A percentile compares a stretch with the other conserved stretches of the same genome.
Conservation (phyloP, 2,113 vertebrate species). For the Grammomys surdaster region DNA sequence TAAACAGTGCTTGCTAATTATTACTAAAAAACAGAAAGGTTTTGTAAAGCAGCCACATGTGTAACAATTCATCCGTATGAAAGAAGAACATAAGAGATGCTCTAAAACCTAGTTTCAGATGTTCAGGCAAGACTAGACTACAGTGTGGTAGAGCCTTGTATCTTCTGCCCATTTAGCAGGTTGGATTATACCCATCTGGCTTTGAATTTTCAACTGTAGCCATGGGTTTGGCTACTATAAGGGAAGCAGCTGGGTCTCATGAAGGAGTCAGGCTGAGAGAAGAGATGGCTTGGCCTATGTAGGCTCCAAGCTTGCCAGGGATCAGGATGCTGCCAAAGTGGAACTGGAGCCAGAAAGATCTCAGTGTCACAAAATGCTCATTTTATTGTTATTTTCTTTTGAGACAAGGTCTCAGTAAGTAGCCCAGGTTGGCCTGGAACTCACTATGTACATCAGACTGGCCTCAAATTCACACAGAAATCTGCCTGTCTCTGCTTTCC, state of each 20-base stretch:
- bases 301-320: not conserved
- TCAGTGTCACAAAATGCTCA: not conserved
- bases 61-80: not conserved
- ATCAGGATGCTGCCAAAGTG: not conserved
- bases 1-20: not conserved
- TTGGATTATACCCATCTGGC: not conserved
- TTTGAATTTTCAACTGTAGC: conserved; percentile 18
- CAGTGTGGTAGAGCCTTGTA: not conserved
- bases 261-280: not conserved
- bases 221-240: not conserved
- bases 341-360: not conserved
- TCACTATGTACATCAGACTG: not conserved
- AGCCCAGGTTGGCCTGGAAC: not conserved
- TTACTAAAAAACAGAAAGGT: not conserved
- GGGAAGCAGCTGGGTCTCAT: conserved; percentile 12
- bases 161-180: conserved; percentile 9
- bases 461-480: not conserved
- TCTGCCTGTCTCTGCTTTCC: not conserved
- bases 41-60: conserved; percentile 27
- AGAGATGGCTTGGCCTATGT: not conserved
- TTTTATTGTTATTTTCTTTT: not conserved
- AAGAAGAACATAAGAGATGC: not conserved
- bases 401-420: not conserved
- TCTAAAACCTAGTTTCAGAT: not conserved
- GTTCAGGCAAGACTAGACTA: not conserved